A percentile compares a stretch with the other conserved stretches of the same genome.
phyloP scores from a whole-genome alignment of 2,797 vertebrate genomes.

The Oreortyx pictus region DNA sequence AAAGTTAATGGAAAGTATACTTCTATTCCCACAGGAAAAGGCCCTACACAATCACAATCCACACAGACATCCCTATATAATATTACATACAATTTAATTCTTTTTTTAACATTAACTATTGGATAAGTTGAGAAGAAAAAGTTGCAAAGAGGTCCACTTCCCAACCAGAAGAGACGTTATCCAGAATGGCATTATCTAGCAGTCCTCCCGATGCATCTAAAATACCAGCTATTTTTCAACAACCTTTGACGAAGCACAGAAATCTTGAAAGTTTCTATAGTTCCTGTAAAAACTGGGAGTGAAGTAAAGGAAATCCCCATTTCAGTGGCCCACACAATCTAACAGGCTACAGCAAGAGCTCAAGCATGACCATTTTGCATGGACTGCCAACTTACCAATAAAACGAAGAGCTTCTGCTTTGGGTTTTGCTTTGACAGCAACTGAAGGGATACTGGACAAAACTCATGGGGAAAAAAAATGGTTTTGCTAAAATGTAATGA shows the following conservation, averaged over 20 bases:
- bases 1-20: conserved; percentile 8
- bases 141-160: neutral
- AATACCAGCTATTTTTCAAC: neutral
- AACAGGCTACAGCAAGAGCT: neutral
- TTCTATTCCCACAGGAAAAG: neutral
- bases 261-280: neutral
- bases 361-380: neutral
- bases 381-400: neutral
- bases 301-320: neutral
- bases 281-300: neutral
- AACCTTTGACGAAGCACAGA: neutral
- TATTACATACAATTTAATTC: neutral
- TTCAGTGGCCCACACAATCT: neutral
- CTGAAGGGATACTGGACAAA: neutral
- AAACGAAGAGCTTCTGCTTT: neutral
- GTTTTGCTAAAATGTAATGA: neutral
- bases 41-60: neutral
- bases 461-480: accelerated
- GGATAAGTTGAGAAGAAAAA: neutral
- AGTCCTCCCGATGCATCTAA: neutral
- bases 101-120: neutral
- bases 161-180: neutral
- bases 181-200: neutral
- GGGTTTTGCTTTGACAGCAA: neutral
- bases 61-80: neutral